Evolutionary conservation across 2,797 vertebrate genomes (phyloP).

Genomic region (Zalophus californianus): DNA sequence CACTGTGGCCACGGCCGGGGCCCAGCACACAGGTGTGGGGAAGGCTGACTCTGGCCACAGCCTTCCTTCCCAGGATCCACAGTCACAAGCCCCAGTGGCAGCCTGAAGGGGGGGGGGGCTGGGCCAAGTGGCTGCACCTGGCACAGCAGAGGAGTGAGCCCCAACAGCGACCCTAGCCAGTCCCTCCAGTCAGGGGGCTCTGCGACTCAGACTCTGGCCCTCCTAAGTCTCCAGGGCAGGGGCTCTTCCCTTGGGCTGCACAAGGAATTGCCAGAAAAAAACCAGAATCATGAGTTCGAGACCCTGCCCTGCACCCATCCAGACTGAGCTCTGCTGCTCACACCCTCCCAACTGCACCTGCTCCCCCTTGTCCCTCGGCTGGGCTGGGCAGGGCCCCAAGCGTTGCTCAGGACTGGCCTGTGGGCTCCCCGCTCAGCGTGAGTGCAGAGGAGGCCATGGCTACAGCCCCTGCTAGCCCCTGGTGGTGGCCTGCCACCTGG

Average conservation of each 20-base stretch:
- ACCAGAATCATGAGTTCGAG: not conserved
- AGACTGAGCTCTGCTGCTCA: too few relatives aligned
- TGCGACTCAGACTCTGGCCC: not conserved
- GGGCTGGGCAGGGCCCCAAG: not conserved
- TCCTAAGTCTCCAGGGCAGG: not conserved
- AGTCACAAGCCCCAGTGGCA: not conserved
- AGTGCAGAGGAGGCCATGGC: too few relatives aligned
- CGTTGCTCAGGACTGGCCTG: not conserved
- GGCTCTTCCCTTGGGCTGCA: not conserved
- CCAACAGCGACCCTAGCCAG: not conserved
- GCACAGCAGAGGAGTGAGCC: not conserved
- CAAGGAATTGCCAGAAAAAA: not conserved
- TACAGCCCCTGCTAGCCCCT: not conserved
- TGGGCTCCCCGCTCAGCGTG: rapidly evolving
- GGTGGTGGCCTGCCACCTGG: rapidly evolving
- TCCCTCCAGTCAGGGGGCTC: not conserved
- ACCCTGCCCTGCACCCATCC: not conserved
- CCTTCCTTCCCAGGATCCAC: not conserved
- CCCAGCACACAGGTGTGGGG: not conserved
- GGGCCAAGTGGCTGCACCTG: not conserved
- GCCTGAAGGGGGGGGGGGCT: too few relatives aligned
- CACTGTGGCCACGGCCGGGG: not conserved
- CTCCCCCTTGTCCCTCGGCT: not conserved
- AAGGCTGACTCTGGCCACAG: not conserved
- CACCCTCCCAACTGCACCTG: not conserved